A percentile compares a stretch with the other conserved stretches of the same genome.
Evolutionary conservation across 2,797 vertebrate species (phyloP).

Genomic region (Eupleurogrammus muticus): DNA sequence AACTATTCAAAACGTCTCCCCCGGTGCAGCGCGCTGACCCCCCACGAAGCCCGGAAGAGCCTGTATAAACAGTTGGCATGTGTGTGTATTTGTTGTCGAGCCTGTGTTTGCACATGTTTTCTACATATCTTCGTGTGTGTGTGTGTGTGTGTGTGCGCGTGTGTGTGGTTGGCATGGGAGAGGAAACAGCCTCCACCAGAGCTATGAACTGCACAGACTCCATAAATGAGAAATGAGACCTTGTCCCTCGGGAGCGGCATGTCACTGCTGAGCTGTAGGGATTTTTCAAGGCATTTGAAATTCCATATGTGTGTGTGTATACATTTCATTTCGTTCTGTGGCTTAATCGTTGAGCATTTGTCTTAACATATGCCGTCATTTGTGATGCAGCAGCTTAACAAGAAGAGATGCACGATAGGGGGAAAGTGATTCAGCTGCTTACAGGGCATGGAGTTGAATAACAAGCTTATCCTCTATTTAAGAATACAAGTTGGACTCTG

Average conservation of each 20-base stretch:
- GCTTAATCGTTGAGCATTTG: constrained; percentile 17
- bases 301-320: constrained; percentile 16
- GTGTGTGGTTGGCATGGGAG: constrained; percentile 17
- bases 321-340: constrained; percentile 2
- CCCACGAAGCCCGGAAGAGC: constrained; percentile 23
- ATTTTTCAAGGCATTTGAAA: constrained; percentile 23
- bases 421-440: constrained; percentile 37
- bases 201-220: constrained; percentile 23
- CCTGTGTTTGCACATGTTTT: constrained; percentile 10
- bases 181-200: constrained; percentile 23
- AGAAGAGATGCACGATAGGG: constrained; percentile 20
- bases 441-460: constrained; percentile 2
- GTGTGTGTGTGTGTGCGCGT: constrained; percentile 7
- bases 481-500: constrained; percentile 9
- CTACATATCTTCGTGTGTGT: constrained; percentile 2
- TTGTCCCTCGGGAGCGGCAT: constrained; percentile 35
- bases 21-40: constrained; percentile 29
- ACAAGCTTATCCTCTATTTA: constrained; percentile 17
- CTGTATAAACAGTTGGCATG: constrained; percentile 17
- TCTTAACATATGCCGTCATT: constrained; percentile 8
- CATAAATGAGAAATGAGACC: constrained; percentile 50
- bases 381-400: constrained; percentile 26
- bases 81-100: constrained; percentile 9
- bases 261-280: constrained; percentile 7
- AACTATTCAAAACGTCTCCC: constrained; percentile 47